Conservation (phyloP, 2,888 invertebrate species). For the Desoria tigrina region DNA sequence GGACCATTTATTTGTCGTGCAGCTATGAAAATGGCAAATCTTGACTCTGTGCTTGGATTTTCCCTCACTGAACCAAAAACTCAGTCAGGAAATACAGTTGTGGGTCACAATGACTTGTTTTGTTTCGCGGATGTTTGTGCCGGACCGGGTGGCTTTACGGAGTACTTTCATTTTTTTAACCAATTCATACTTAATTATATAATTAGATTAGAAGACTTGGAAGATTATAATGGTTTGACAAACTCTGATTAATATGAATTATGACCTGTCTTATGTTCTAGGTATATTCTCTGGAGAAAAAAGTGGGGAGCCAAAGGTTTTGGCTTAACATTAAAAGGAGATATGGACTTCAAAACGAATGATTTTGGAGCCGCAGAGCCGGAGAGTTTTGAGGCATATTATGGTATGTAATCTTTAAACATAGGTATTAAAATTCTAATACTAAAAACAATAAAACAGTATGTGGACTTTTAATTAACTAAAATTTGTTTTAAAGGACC, state of each 20-base stretch:
- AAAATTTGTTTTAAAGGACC: too few species aligned
- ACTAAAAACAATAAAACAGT: too few species aligned
- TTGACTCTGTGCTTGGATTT: slow-evolving; percentile 84
- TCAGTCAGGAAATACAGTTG: slow-evolving; percentile 3
- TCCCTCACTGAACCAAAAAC: slow-evolving; percentile 70
- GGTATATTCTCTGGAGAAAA: slow-evolving; percentile 69
- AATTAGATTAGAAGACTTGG: too few species aligned
- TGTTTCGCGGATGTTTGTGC: slow-evolving; percentile 98
- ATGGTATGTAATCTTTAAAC: slow-evolving; percentile 71
- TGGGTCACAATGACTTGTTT: slow-evolving; percentile 60
- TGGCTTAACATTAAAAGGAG: slow-evolving; percentile 84
- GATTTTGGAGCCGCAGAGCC: slow-evolving; percentile 83
- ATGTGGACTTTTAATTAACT: too few species aligned
- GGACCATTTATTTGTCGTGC: slow-evolving; percentile 83
- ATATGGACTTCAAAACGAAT: slow-evolving; percentile 79
- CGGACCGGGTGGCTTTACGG: slow-evolving; percentile 95
- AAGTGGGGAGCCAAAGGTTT: slow-evolving; percentile 80
- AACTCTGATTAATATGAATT: too few species aligned
- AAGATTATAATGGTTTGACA: too few species aligned
- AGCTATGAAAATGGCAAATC: slow-evolving; percentile 97
- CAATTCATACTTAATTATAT: too few species aligned
- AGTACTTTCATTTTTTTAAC: slow-evolving; percentile 63
- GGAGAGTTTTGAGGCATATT: slow-evolving; percentile 88
- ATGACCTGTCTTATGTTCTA: slow-evolving; percentile 4
- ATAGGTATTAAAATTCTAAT: too few species aligned